phyloP scores from a whole-genome alignment of 1,140 invertebrate species.

The Zophobas morio region DNA sequence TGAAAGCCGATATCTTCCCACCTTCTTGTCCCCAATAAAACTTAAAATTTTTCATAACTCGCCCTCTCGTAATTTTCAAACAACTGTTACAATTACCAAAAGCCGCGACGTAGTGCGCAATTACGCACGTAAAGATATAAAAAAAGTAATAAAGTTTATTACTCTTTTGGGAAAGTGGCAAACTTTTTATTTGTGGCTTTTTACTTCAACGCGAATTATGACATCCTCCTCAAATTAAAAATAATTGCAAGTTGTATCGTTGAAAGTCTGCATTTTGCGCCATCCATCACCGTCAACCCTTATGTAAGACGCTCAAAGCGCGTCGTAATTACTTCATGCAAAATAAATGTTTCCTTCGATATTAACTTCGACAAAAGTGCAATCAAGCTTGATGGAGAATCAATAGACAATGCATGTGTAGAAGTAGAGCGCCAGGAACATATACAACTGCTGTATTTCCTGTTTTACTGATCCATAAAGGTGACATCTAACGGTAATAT shows the following conservation, averaged over 20 bases:
- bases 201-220: background rate
- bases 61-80: constrained; percentile 13
- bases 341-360: background rate
- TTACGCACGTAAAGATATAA: constrained; percentile 37
- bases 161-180: background rate
- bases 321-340: background rate
- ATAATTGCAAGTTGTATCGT: constrained; percentile 4
- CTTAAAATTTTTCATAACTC: background rate
- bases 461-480: constrained; percentile 13
- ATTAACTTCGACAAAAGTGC: background rate
- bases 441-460: constrained; percentile 5
- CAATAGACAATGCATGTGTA: background rate
- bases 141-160: constrained; percentile 32
- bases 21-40: background rate
- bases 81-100: constrained; percentile 29
- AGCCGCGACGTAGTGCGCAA: constrained; percentile 18
- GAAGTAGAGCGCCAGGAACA: background rate
- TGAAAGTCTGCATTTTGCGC: background rate
- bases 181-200: constrained; percentile 1
- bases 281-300: constrained; percentile 12
- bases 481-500: constrained; percentile 17
- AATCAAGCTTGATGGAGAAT: background rate
- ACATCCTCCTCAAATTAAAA: background rate
- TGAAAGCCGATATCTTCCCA: background rate
- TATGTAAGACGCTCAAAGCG: too few relatives aligned